Percentiles rank a stretch among this genome's conserved stretches.
Evolutionary conservation across 2,113 vertebrate genomes (phyloP).

Genomic region (Cyprinodon variegatus): DNA sequence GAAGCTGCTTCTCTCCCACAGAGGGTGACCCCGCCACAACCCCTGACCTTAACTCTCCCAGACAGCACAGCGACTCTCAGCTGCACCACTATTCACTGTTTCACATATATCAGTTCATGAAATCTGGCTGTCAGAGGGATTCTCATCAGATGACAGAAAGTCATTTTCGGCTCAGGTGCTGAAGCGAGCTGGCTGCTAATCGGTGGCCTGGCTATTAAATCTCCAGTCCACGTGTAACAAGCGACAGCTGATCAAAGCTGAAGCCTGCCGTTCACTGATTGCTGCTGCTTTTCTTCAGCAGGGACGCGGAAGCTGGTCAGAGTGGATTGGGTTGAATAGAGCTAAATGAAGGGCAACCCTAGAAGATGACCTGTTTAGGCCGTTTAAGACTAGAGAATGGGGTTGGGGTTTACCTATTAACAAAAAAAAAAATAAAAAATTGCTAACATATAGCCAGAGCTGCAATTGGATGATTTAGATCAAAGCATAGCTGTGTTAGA

Average conservation of each 20-base stretch:
- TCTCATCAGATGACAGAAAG: neutral
- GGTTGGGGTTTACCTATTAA: neutral
- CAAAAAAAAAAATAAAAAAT: neutral
- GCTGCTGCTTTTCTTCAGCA: neutral
- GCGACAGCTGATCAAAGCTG: neutral
- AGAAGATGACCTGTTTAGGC: neutral
- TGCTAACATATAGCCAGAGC: neutral
- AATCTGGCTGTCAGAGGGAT: conserved; percentile 18
- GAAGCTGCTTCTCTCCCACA: conserved; percentile 59
- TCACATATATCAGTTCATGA: conserved; percentile 24
- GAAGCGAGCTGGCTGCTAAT: neutral
- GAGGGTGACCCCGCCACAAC: conserved; percentile 72
- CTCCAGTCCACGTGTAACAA: neutral
- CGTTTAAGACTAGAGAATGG: neutral
- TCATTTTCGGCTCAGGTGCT: conserved; percentile 15
- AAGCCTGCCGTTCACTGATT: neutral
- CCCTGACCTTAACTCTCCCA: conserved; percentile 71
- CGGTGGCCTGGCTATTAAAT: neutral
- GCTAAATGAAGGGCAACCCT: neutral
- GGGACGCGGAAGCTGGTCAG: neutral
- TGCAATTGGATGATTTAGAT: neutral
- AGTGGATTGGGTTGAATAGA: neutral
- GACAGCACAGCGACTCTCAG: conserved; percentile 50
- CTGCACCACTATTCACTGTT: conserved; percentile 28
- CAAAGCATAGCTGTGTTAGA: neutral